Conservation (phyloP, 2,797 vertebrate genomes). For the Tragopan temminckii region DNA sequence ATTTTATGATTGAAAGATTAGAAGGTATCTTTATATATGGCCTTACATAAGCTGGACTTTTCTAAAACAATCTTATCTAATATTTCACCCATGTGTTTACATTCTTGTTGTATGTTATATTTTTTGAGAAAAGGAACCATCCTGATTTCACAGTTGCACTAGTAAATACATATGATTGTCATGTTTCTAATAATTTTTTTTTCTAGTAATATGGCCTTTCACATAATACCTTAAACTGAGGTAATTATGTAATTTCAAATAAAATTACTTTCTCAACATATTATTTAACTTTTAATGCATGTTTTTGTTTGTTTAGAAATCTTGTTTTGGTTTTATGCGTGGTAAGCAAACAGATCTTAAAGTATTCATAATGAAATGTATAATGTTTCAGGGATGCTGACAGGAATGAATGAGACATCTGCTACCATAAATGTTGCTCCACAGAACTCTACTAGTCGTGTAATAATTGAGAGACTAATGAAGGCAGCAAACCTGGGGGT, state of each 20-base stretch:
- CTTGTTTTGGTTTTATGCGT: neutral
- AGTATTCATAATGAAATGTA: neutral
- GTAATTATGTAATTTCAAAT: neutral
- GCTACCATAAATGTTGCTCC: slow-evolving; percentile 85
- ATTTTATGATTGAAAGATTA: neutral
- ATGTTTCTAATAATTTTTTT: neutral
- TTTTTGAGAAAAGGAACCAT: neutral
- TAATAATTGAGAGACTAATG: slow-evolving; percentile 87
- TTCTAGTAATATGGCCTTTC: neutral
- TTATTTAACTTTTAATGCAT: neutral
- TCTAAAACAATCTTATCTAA: neutral
- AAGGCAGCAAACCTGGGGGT: slow-evolving; percentile 90
- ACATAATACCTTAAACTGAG: neutral
- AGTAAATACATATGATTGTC: neutral
- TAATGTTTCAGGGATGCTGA: slow-evolving; percentile 87
- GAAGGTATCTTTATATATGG: neutral
- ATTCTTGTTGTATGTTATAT: neutral
- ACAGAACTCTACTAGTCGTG: slow-evolving; percentile 82
- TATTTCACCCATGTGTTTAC: neutral
- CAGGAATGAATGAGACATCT: slow-evolving; percentile 95
- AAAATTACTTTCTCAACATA: neutral
- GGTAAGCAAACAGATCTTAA: neutral
- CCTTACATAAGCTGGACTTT: neutral
- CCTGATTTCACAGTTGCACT: neutral
- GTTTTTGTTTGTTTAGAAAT: neutral